Evolutionary conservation across 2,113 vertebrate genomes (phyloP).

Genomic region (Tragelaphus buxtoni): DNA sequence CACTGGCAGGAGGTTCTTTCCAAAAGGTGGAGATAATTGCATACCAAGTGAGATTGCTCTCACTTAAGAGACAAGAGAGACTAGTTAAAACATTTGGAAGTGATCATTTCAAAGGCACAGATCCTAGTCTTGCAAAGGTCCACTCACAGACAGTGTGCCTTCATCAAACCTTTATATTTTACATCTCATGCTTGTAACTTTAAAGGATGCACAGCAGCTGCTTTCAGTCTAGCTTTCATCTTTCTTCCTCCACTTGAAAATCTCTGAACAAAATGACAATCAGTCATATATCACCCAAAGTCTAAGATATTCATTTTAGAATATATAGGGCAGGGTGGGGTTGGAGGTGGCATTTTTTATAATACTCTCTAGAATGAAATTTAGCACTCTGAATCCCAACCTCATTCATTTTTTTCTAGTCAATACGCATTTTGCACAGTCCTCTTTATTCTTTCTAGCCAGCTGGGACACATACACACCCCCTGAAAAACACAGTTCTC

Average conservation of each 20-base stretch:
- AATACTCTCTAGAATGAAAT: neutral
- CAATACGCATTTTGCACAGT: neutral
- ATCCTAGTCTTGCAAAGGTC: neutral
- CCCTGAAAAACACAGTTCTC: neutral
- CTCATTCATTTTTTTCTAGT: neutral
- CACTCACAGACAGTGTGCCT: neutral
- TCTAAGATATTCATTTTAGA: neutral
- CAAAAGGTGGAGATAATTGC: neutral
- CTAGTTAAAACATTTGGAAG: neutral
- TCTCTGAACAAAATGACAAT: neutral
- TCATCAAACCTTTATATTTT: neutral
- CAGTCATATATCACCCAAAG: neutral
- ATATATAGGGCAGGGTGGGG: neutral
- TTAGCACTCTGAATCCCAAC: neutral
- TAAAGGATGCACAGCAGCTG: neutral
- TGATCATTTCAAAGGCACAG: neutral
- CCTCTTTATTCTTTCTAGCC: neutral
- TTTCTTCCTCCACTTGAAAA: neutral
- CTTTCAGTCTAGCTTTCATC: neutral
- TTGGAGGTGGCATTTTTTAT: neutral
- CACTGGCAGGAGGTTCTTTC: neutral
- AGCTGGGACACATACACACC: neutral
- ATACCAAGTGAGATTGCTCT: neutral
- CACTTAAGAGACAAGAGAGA: neutral
- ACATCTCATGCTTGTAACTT: neutral